These are phyloP conservation scores for Nautilus pompilius DNA, from an alignment of 1,140 invertebrate species.

Conservation along the genomic window DNA sequence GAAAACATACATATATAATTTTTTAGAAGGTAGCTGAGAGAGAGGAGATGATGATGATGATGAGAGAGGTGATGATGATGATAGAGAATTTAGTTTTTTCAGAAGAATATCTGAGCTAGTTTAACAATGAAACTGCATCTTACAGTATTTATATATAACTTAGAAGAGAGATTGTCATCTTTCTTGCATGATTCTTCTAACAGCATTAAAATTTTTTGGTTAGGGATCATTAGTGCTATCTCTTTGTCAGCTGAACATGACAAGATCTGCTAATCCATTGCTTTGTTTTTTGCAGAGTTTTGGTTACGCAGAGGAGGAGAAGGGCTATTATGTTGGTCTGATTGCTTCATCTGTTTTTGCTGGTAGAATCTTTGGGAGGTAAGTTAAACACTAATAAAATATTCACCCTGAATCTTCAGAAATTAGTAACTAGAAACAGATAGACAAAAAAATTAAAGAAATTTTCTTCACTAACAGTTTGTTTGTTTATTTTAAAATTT, in stretches of 20 bases:
- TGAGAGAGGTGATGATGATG: no score
- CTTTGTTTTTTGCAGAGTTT: conserved; percentile 35
- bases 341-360: conserved; percentile 45
- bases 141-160: no score
- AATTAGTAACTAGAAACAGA: background rate
- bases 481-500: no score
- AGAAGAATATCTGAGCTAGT: no score
- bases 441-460: background rate
- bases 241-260: background rate
- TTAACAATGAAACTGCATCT: no score
- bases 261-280: background rate
- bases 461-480: background rate
- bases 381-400: no score
- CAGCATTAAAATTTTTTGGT: background rate
- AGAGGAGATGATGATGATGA: no score
- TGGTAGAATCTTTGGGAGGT: conserved; percentile 44
- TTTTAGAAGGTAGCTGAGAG: no score
- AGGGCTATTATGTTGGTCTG: conserved; percentile 47
- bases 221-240: background rate
- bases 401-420: no score
- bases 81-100: no score
- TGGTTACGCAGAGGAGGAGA: conserved; percentile 47
- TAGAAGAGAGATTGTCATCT: no score
- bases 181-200: background rate
- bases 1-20: no score